These are phyloP conservation scores for Daphoenositta chrysoptera DNA, from an alignment of 2,113 vertebrate genomes.

Conservation along the genomic window DNA sequence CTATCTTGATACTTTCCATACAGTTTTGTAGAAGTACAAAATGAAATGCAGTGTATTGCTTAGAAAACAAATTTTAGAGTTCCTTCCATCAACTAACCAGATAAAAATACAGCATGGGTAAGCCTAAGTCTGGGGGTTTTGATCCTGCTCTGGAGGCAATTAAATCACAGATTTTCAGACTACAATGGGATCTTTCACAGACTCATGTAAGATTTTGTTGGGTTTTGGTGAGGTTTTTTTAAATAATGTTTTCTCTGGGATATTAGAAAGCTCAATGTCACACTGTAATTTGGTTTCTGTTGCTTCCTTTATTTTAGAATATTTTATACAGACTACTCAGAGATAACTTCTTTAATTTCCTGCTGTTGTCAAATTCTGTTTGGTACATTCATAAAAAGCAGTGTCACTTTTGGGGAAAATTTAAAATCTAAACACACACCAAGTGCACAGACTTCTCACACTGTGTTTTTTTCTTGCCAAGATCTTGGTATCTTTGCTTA, in stretches of 20 bases:
- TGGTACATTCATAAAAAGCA: not conserved
- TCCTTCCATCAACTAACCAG: not conserved
- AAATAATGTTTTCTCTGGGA: not conserved
- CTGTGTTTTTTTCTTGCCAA: not conserved
- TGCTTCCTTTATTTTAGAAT: not conserved
- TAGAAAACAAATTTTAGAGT: not conserved
- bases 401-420: not conserved
- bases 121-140: not conserved
- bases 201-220: not conserved
- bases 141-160: not conserved
- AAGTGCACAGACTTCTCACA: not conserved
- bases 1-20: not conserved
- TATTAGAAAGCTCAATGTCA: not conserved
- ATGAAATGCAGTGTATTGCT: not conserved
- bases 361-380: slow-evolving; percentile 2
- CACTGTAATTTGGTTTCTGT: not conserved
- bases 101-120: not conserved
- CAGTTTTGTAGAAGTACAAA: fast-evolving
- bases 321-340: not conserved
- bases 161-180: not conserved
- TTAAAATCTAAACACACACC: fast-evolving
- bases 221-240: not conserved
- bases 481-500: not conserved
- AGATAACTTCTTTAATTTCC: slow-evolving; percentile 55
- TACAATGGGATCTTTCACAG: not conserved